A percentile compares a stretch with the other conserved stretches of the same genome.
These are phyloP conservation scores for Calephelis virginiensis DNA, from an alignment of 1,140 invertebrate species.

Conservation along the genomic window DNA sequence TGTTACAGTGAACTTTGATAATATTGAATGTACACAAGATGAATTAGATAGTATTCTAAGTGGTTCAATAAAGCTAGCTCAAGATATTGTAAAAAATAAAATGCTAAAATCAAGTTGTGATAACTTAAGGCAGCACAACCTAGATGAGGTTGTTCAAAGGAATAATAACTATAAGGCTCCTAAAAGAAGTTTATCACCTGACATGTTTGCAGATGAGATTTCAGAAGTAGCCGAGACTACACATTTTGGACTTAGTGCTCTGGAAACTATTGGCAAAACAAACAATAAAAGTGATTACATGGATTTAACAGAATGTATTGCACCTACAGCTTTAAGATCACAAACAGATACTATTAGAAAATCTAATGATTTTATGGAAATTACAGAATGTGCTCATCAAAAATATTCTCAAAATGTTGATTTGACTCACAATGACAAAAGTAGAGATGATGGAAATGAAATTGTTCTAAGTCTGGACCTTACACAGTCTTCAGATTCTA, in stretches of 20 bases:
- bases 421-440: conserved; percentile 28
- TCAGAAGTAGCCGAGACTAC: conserved; percentile 36
- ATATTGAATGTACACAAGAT: conserved; percentile 50
- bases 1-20: conserved; percentile 42
- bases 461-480: conserved; percentile 10
- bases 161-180: background rate
- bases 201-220: conserved; percentile 76
- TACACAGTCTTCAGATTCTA: conserved; percentile 30
- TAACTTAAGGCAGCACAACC: background rate
- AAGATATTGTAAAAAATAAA: conserved; percentile 44
- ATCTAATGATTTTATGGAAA: conserved; percentile 62
- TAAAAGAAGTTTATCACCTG: conserved; percentile 69
- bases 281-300: conserved; percentile 39
- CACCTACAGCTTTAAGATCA: background rate
- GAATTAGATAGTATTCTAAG: conserved; percentile 64
- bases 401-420: conserved; percentile 33
- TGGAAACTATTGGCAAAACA: conserved; percentile 25
- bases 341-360: conserved; percentile 40
- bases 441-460: conserved; percentile 18
- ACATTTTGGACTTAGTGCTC: conserved; percentile 11
- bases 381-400: conserved; percentile 47
- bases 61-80: conserved; percentile 40
- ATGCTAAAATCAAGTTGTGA: conserved; percentile 10
- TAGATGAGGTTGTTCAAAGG: background rate
- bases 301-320: conserved; percentile 54